These are phyloP conservation scores for Dunckerocampus dactyliophorus DNA, from an alignment of 2,113 vertebrate genomes.

Conservation along the genomic window DNA sequence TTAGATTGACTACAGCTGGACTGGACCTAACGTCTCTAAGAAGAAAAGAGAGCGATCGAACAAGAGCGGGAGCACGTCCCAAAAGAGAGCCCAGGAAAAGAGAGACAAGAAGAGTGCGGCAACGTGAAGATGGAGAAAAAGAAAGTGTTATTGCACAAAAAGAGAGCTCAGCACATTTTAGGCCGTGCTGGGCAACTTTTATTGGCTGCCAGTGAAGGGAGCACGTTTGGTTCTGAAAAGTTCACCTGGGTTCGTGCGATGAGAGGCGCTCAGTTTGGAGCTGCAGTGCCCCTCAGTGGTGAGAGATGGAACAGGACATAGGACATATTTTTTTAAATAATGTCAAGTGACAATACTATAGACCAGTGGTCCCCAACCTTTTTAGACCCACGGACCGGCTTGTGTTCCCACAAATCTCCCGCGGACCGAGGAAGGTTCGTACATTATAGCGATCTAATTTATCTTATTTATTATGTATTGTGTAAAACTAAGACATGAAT, in stretches of 20 bases:
- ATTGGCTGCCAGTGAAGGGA: conserved; percentile 51
- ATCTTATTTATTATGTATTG: too few species aligned
- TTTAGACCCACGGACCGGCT: too few species aligned
- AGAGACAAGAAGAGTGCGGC: conserved; percentile 10
- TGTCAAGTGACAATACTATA: too few species aligned
- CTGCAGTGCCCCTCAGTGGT: conserved; percentile 66
- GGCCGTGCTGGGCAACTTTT: conserved; percentile 58
- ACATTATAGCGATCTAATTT: too few species aligned
- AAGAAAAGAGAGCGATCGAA: conserved; percentile 35
- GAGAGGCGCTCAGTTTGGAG: conserved; percentile 26
- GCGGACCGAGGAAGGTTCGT: too few species aligned
- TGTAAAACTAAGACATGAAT: too few species aligned
- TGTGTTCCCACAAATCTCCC: too few species aligned
- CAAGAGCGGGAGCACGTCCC: conserved; percentile 11
- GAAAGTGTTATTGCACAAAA: conserved; percentile 60
- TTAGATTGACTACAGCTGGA: conserved; percentile 59
- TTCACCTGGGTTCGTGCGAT: conserved; percentile 36
- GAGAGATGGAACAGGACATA: not conserved
- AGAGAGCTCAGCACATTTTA: conserved; percentile 69
- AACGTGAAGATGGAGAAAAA: conserved; percentile 27
- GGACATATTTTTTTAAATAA: too few species aligned
- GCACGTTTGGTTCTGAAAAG: conserved; percentile 30
- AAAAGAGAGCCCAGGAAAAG: not conserved
- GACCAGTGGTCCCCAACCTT: too few species aligned
- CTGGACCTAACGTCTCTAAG: conserved; percentile 42